Evolutionary conservation across 2,888 invertebrate genomes (phyloP), one percentile per base, ranked within the genome.

Genomic region (Anthoptus insignis): DNA sequence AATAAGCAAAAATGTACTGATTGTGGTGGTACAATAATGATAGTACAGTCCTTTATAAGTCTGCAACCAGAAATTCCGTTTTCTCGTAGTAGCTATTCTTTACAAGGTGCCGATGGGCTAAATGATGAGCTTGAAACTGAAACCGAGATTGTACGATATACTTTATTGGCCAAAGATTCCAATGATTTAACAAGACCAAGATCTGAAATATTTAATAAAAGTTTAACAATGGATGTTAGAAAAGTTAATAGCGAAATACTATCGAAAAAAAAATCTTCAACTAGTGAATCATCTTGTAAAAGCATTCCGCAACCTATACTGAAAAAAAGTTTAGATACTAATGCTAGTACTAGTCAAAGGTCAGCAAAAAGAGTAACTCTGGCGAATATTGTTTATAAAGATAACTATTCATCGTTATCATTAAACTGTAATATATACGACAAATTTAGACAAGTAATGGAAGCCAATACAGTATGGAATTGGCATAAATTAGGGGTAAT

Each of bases 1-100:
- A 88, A 91, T 70, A 88, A 88, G 53, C 93, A 89, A 68, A 93
- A 89, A 69, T 95, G 95, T 75, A 80, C 79, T 2, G 79, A 86
- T 47, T 95, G 95, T 71, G 92, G 93, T 4, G 93, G 93, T 2
- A 77, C 76, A 65, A 73, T 84, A 50, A 88, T 86, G 83, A 77
- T 90, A 61, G 86, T 86, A 2, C 86, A 87, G 61, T 88, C 90
- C 53, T 59, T 76, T 47, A 64, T 73, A 27, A 81, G 75, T 65
- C 66, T 82, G 65, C 64, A 68, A 24, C 21, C 53, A 5, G 74
- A 74, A 37, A 47, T 53, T 13, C 42, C 58, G n/a, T 64, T 29
- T 21, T 60, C 56, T 56, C 45, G 63, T 14, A 27, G 34, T 39
- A 66, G 66, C 53, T 66, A 32, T 16, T 50, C 49, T 16, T 11